phyloP scores from a whole-genome alignment of 2,797 vertebrate species.

The Sebastes minor region DNA sequence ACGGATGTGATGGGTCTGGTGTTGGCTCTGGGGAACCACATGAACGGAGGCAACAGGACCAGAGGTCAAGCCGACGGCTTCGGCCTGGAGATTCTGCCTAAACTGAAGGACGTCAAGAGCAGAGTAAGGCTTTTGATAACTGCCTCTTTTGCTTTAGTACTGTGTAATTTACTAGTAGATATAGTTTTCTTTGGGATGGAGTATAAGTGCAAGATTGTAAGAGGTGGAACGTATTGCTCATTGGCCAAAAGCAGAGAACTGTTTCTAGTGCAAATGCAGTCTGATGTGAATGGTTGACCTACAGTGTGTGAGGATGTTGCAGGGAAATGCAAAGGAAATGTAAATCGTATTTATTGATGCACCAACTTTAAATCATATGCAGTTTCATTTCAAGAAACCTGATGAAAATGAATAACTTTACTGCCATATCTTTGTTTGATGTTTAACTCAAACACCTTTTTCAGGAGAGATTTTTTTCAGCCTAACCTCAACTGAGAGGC shows the following conservation, averaged over 20 bases:
- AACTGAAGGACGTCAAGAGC: slow-evolving; percentile 97
- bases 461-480: too few species aligned
- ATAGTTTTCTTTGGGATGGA: neutral
- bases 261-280: neutral
- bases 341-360: too few species aligned
- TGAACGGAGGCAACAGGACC: slow-evolving; percentile 94
- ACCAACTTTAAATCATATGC: neutral
- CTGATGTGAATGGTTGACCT: neutral
- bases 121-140: slow-evolving; percentile 75
- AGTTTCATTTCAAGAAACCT: neutral
- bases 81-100: slow-evolving; percentile 95
- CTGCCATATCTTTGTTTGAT: neutral
- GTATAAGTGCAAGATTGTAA: neutral
- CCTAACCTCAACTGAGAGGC: too few species aligned
- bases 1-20: slow-evolving; percentile 91
- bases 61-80: slow-evolving; percentile 97
- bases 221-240: neutral
- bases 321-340: neutral
- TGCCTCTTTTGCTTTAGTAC: neutral
- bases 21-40: slow-evolving; percentile 95
- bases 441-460: neutral
- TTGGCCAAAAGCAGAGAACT: neutral
- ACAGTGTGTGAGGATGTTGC: neutral
- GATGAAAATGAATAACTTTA: neutral
- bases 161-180: too few species aligned